Evolutionary conservation across 2,113 vertebrate genomes (phyloP).

Genomic region (Hydropotes inermis): DNA sequence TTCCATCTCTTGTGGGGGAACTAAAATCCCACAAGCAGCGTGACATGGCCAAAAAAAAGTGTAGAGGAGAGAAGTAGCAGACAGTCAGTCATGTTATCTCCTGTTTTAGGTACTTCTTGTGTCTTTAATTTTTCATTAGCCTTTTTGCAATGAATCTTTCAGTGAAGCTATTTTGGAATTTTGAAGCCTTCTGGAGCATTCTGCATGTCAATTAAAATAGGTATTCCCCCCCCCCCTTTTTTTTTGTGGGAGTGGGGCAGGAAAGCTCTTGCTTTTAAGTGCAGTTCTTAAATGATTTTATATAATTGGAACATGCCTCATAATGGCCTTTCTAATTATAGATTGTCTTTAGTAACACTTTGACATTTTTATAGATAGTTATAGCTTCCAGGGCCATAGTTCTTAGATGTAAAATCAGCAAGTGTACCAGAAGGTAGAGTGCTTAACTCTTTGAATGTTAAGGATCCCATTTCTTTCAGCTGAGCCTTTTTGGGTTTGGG

Average conservation of each 20-base stretch:
- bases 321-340: neutral
- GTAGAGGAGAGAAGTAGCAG: neutral
- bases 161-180: neutral
- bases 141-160: neutral
- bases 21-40: neutral
- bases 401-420: neutral
- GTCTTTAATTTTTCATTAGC: neutral
- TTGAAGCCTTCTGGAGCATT: neutral
- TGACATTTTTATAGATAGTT: neutral
- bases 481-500: neutral
- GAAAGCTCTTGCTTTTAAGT: neutral
- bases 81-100: neutral
- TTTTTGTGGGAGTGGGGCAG: neutral
- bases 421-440: neutral
- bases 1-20: neutral
- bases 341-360: neutral
- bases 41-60: neutral
- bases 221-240: accelerated
- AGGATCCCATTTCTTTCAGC: neutral
- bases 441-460: neutral
- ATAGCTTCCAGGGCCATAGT: neutral
- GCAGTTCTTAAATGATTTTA: neutral
- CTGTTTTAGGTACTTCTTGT: neutral
- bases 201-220: neutral
- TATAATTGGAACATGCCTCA: neutral